Evolutionary conservation across 2,888 invertebrate genomes (phyloP), one percentile per base, ranked within the genome.

Genomic region (Sialis lutaria): DNA sequence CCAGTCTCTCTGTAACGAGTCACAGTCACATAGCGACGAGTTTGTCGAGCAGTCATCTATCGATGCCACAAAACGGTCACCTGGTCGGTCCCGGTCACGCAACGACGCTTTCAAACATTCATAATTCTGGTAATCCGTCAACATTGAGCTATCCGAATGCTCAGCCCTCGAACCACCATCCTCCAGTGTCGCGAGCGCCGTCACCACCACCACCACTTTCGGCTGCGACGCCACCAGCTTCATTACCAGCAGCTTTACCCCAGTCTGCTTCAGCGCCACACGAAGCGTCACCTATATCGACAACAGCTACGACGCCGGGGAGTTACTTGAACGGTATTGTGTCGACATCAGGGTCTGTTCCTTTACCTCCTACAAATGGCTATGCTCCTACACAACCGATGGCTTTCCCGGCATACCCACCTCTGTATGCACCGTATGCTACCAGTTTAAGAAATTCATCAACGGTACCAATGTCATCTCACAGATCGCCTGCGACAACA

Each of bases 341-440:
- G 46, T 63, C 70, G 35, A 72, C 72, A 31, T 64, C 64, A 3
- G 65, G 65, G 8, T 61, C 64, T 49, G 62, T 60, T 31, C 62
- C 70, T 3, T 64, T 66, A 40, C 64, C 66, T 55, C 67, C 67
- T 50, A 62, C 62, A 40, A 53, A 63, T 58, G 55, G 63, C 59
- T 37, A 67, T 48, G 62, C 60, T 52, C 61, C 64, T 50, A 64
- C 63, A 37, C 33, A 31, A 30, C 30, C 47, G 8, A 35, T 10
- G 9, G 33, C 47, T 48, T 64, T 67, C 58, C 69, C 75, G 7
- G 64, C 67, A 50, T 70, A 70, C 67, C 78, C 80, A 52, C 77
- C 81, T 37, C 69, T 88, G 51, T 88, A 88, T 60, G 79, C 87
- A 9, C 87, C 87, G 1, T 86, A 84, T 59, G 80, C 82, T 49